These are phyloP conservation scores for Apotomis turbidana DNA, from an alignment of 2,888 invertebrate genomes.

Conservation along the genomic window DNA sequence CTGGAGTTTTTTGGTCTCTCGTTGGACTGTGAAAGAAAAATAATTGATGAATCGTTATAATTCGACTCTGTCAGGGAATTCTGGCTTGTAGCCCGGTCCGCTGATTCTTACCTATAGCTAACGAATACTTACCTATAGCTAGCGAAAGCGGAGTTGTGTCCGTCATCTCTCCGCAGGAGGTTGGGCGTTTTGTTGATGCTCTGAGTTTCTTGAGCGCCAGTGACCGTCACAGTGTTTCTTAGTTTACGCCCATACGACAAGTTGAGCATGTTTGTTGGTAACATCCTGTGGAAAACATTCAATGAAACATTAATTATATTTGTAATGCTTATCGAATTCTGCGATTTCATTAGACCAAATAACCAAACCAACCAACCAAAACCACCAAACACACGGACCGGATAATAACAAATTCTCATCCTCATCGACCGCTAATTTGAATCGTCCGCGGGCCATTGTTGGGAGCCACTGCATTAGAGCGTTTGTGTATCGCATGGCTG, in stretches of 20 bases:
- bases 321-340: no score
- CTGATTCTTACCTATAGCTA: not conserved
- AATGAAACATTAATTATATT: not conserved
- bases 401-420: no score
- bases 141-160: constrained; percentile 76
- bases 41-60: not conserved
- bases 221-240: constrained; percentile 48
- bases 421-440: no score
- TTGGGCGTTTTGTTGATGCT: constrained; percentile 51
- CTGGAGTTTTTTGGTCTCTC: constrained; percentile 59
- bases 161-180: constrained; percentile 63
- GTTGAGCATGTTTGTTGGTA: constrained; percentile 69
- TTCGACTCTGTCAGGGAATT: not conserved
- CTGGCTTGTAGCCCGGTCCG: not conserved
- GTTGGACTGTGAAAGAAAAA: constrained; percentile 59
- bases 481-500: no score
- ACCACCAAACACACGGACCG: no score
- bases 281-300: constrained; percentile 68
- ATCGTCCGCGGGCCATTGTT: no score
- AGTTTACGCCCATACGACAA: constrained; percentile 75
- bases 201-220: constrained; percentile 40
- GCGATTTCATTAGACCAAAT: no score
- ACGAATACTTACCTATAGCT: constrained; percentile 66
- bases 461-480: no score
- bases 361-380: no score